A percentile compares a stretch with the other conserved stretches of the same genome.
Conservation (phyloP, 1,140 invertebrate genomes). For the Ectropis grisescens region DNA sequence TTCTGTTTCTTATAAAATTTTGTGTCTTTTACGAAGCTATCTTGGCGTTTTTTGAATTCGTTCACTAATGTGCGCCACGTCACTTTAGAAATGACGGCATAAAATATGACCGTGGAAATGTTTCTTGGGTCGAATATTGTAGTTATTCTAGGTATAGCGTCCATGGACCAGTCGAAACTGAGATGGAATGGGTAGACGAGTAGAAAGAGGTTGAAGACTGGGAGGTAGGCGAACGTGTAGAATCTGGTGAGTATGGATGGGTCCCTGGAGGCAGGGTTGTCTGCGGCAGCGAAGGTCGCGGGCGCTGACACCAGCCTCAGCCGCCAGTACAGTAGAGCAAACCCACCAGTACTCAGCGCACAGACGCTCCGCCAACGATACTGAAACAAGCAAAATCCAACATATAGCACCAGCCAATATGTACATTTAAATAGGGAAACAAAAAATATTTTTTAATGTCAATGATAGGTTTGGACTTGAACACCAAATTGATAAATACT, state of each 20-base stretch:
- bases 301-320: conserved; percentile 75
- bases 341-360: conserved; percentile 71
- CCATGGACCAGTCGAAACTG: conserved; percentile 98
- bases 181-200: conserved; percentile 85
- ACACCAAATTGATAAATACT: too few species aligned
- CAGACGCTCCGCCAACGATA: conserved; percentile 76
- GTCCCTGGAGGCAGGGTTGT: conserved; percentile 90
- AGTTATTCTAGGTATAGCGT: conserved; percentile 86
- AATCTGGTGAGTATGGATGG: conserved; percentile 78
- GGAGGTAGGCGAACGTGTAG: conserved; percentile 90
- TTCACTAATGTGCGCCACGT: conserved; percentile 49
- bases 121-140: conserved; percentile 82
- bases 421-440: too few species aligned
- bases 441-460: too few species aligned
- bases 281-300: conserved; percentile 87
- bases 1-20: conserved; percentile 52
- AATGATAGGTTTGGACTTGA: too few species aligned
- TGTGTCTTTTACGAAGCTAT: conserved; percentile 27
- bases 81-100: conserved; percentile 70
- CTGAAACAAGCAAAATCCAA: conserved; percentile 71
- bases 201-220: conserved; percentile 87
- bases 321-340: conserved; percentile 73
- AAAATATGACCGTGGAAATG: conserved; percentile 79
- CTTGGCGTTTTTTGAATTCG: conserved; percentile 44
- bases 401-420: too few species aligned